Evolutionary conservation across 2,797 vertebrate genomes (phyloP), one percentile per base, ranked within the genome.

Genomic region (Notamacropus eugenii): DNA sequence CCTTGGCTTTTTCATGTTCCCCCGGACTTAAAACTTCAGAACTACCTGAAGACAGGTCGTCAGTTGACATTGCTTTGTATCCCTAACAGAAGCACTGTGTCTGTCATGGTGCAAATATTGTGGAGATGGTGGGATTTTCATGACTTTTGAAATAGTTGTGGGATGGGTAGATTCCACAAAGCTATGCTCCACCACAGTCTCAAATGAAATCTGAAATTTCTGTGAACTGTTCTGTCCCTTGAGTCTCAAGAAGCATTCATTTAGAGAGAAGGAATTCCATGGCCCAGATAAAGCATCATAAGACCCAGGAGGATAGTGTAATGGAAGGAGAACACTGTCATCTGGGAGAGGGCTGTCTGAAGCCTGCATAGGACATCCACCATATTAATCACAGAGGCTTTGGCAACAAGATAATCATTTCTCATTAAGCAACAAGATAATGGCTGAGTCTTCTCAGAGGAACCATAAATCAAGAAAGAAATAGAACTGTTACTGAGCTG

Each of bases 401-500:
- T 82, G 74, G 3, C 22, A 27, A 74, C n/a, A 74, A 16, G 1
- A 74, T 40, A 40, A 40, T 40, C 16, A 74, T 40, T 74, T 74
- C 58, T 62, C n/a, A 74, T 74, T 74, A 40, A 74, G 16, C n/a
- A 6, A 82, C 1, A 19, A 46, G 2, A 82, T 82, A 22, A 16
- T 82, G n/a, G 40, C 9, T 0, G 40, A 46, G 9, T 9, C 12
- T 24, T 40, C 57, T 14, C 27, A 4, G 6, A 22, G 58, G 50
- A 52, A 46, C 5, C 90, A 82, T 12, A 74, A 90, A 96, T 94
- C 92, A 91, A 67, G 95, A 90, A 54, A 55, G 92, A 57, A 57
- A 57, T 57, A 9, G 28, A 57, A 57, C 56, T 28, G 56, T 28
- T 54, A 95, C 0, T 55, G 56, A 93, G 58, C 54, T 50, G 2